Percentiles rank a stretch among this genome's conserved stretches.
phyloP scores from a whole-genome alignment of 2,888 invertebrate species.

The Galeopsomyia nigrocyanea region DNA sequence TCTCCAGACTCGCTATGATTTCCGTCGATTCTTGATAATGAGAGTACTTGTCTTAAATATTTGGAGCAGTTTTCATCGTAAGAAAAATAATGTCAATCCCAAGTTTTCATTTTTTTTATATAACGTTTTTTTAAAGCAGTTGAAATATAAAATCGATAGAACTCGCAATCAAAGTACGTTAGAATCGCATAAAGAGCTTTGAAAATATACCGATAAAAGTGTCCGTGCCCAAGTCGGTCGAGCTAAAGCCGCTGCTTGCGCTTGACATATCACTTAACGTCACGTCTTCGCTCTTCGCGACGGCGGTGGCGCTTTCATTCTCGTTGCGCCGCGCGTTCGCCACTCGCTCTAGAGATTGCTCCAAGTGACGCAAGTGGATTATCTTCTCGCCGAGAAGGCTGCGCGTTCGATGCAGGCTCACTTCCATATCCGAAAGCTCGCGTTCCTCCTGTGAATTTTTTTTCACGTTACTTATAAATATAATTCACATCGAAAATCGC shows the following conservation, averaged over 20 bases:
- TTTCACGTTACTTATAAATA: background rate
- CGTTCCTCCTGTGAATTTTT: conserved; percentile 77
- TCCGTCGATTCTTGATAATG: conserved; percentile 77
- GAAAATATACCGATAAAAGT: conserved; percentile 65
- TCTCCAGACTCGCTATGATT: conserved; percentile 79
- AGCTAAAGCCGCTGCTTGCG: conserved; percentile 76
- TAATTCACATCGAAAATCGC: background rate
- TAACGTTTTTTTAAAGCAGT: conserved; percentile 1
- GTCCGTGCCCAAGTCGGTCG: conserved; percentile 77
- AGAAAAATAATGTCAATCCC: background rate
- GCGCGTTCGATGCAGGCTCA: conserved; percentile 84
- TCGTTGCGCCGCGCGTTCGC: conserved; percentile 68
- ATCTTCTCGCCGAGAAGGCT: conserved; percentile 87
- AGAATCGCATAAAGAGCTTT: conserved; percentile 46
- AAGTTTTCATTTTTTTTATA: background rate
- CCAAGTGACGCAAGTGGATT: conserved; percentile 83
- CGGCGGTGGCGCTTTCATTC: conserved; percentile 53
- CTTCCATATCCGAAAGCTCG: conserved; percentile 86
- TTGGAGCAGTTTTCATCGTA: conserved; percentile 19
- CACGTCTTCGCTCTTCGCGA: conserved; percentile 72
- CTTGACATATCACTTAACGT: conserved; percentile 78
- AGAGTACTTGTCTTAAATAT: conserved; percentile 64
- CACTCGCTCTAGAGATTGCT: conserved; percentile 80
- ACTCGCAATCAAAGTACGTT: conserved; percentile 9
- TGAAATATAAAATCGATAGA: background rate